phyloP scores from a whole-genome alignment of 2,888 invertebrate genomes.

The Rhingia rostrata region DNA sequence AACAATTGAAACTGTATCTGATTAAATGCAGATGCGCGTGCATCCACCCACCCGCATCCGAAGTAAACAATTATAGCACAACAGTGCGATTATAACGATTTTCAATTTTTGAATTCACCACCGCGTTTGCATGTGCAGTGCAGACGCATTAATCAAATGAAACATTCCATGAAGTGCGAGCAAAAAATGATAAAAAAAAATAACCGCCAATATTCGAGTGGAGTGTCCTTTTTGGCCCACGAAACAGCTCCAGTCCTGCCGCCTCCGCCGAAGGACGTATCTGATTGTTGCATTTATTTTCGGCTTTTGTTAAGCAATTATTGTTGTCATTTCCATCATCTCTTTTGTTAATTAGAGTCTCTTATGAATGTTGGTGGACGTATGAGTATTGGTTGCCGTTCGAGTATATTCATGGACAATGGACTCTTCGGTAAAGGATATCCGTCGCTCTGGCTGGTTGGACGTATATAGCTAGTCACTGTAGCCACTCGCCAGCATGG shows the following conservation, averaged over 20 bases:
- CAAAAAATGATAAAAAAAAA: conserved; percentile 23
- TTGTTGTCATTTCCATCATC: conserved; percentile 74
- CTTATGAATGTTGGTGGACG: conserved; percentile 35
- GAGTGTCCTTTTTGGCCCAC: conserved; percentile 15
- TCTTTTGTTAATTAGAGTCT: conserved; percentile 74
- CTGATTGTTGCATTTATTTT: conserved; percentile 74
- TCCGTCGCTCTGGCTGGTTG: conserved; percentile 40
- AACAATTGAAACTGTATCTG: conserved; percentile 68
- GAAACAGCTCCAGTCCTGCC: neutral
- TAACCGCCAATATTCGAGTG: conserved; percentile 60
- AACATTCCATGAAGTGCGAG: conserved; percentile 50
- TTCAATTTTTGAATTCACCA: conserved; percentile 66
- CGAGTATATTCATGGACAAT: conserved; percentile 26
- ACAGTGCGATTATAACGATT: conserved; percentile 62
- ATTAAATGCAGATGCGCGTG: conserved; percentile 45
- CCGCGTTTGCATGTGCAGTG: neutral
- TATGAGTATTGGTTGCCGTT: neutral
- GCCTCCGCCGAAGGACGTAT: conserved; percentile 23
- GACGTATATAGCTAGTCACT: conserved; percentile 1
- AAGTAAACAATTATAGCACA: conserved; percentile 47
- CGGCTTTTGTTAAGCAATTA: conserved; percentile 75
- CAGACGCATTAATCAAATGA: conserved; percentile 74
- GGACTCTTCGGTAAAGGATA: conserved; percentile 46
- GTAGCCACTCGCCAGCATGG: conserved; percentile 42
- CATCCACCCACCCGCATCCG: conserved; percentile 32